These are phyloP conservation scores for Gnathonemus echidnorhynchus DNA, from an alignment of 2,113 vertebrate species.

Conservation along the genomic window DNA sequence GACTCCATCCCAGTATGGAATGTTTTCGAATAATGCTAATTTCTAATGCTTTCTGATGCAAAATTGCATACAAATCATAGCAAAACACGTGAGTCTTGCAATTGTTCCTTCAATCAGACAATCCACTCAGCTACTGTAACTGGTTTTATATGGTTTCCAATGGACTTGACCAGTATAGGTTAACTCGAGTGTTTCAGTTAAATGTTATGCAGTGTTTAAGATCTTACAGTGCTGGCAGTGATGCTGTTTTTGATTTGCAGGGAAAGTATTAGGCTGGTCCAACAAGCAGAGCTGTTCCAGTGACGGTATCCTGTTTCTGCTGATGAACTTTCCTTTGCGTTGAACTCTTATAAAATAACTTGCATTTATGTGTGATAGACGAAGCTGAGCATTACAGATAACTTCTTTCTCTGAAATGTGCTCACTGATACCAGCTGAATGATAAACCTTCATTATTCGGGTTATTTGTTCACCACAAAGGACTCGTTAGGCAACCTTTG, in stretches of 20 bases:
- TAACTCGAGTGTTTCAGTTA: not conserved
- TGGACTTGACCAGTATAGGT: not conserved
- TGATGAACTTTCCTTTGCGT: not conserved
- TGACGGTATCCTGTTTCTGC: not conserved
- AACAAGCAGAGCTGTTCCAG: not conserved
- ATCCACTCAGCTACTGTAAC: not conserved
- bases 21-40: not conserved
- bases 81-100: not conserved
- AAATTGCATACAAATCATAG: not conserved
- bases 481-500: not conserved
- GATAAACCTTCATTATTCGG: not conserved
- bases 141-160: not conserved
- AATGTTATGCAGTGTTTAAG: not conserved
- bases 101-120: not conserved
- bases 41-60: not conserved
- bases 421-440: not conserved
- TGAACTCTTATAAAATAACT: not conserved
- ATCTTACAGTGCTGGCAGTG: not conserved
- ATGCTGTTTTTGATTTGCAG: not conserved
- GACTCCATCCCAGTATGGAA: not conserved
- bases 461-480: not conserved
- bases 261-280: not conserved
- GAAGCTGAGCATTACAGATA: not conserved
- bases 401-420: not conserved
- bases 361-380: not conserved